Conservation (phyloP, 1,140 invertebrate genomes). For the Brachionus rotundiformis region DNA sequence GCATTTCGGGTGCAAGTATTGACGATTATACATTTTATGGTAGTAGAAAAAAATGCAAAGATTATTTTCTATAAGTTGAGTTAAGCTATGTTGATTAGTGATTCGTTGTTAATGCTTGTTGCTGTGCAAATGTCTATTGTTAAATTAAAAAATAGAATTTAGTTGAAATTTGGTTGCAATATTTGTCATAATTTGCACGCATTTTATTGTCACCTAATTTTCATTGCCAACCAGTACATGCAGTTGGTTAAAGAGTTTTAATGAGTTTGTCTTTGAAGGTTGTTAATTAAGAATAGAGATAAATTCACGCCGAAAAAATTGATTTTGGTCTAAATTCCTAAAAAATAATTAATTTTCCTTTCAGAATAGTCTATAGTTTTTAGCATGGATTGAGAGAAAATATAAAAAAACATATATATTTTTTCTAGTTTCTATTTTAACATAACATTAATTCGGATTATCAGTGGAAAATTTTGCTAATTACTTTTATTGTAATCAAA, state of each 20-base stretch:
- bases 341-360: no score
- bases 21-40: constrained; percentile 4
- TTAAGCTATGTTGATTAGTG: constrained; percentile 7
- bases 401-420: no score
- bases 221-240: not conserved
- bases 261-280: not conserved
- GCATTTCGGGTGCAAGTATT: not conserved
- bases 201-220: not conserved
- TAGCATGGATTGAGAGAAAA: no score
- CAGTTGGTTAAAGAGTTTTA: not conserved
- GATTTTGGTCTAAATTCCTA: no score
- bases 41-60: not conserved
- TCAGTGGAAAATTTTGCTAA: no score
- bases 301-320: not conserved
- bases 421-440: no score
- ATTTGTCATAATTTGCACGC: not conserved
- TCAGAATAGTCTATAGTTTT: no score
- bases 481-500: no score
- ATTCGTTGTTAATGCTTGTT: constrained; percentile 2
- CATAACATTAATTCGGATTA: no score
- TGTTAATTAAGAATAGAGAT: constrained; percentile 7
- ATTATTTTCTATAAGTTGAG: not conserved
- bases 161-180: not conserved
- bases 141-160: not conserved
- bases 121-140: not conserved